Conservation (phyloP, 2,797 vertebrate species). For the Hypotaenidia philippensis region DNA sequence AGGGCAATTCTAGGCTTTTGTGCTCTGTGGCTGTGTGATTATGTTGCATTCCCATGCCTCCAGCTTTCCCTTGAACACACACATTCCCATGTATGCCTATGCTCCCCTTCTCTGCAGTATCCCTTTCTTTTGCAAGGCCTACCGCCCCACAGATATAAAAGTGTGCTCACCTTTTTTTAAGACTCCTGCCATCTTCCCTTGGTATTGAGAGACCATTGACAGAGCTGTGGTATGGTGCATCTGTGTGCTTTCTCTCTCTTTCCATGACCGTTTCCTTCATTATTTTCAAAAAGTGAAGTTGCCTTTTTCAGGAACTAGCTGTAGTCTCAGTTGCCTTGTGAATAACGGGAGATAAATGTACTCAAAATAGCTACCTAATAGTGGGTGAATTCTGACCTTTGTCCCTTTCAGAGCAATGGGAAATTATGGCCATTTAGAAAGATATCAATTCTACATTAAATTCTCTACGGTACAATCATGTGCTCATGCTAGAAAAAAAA, state of each 20-base stretch:
- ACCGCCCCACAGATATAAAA: not conserved
- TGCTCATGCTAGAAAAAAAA: not conserved
- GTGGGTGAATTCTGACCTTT: not conserved
- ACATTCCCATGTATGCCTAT: accelerated
- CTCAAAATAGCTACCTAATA: not conserved
- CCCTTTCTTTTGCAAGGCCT: not conserved
- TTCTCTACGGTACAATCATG: not conserved
- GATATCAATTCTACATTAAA: not conserved
- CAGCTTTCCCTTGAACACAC: not conserved
- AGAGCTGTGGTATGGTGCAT: not conserved
- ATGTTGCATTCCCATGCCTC: not conserved
- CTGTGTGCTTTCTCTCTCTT: not conserved
- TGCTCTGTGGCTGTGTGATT: not conserved
- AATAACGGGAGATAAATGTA: not conserved
- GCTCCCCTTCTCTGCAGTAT: not conserved
- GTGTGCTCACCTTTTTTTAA: not conserved
- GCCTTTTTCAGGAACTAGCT: not conserved
- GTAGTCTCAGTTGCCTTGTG: not conserved
- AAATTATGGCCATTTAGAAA: not conserved
- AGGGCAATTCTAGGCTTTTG: not conserved
- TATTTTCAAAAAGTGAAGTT: not conserved
- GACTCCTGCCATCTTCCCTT: not conserved
- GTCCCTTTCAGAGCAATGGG: not conserved
- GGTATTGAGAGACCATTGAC: not conserved
- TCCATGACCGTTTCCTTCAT: not conserved